Base-by-base conservation (phyloP, 2,113 vertebrate species). In the Aegithalos caudatus region DNA sequence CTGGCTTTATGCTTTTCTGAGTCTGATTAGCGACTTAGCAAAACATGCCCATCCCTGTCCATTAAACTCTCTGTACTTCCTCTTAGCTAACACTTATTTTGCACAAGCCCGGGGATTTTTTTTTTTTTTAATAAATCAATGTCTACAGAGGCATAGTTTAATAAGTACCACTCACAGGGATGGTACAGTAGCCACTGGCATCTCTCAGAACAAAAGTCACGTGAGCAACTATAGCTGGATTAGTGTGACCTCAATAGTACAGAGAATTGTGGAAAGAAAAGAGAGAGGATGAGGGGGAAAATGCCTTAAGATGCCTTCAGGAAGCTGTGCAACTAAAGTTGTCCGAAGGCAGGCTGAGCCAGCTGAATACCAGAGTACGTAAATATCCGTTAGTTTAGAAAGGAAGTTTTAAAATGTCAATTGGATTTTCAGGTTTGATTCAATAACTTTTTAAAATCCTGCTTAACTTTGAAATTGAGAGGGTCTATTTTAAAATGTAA, bases 11-110 rank as follows among this genome's bases (percentile, higher is more conserved):
- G 95, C 94, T 74, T 88, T 95, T 94, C 94, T 96, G 96, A 94
- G 92, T 90, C 92, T 93, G 90, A 96, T 95, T 93, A 95, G 91
- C 54, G 47, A 53, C 86, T 85, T 95, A 94, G 85, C 72, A 96
- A 95, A 95, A 96, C 94, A 95, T 96, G 96, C 94, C 96, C 82
- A 90, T 97, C 96, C 96, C 94, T 94, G 94, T 88, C 82, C 89
- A 92, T 96, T 97, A 96, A 95, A 96, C 60, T 71, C 81, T 25
- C 28, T 83, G 64, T 88, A 96, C 92, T 97, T 96, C 95, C 93
- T 96, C 64, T 93, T 96, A 92, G 85, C 93, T 86, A 77, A 77
- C 31, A 11, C 64, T 83, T 69, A 42, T 60, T 96, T 95, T 95
- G 79, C 61, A 73, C 87, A 77, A 93, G 81, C 70, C 62, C 74